Base-by-base conservation (phyloP, 2,797 vertebrate genomes). In the Pangasius mekongensis region DNA sequence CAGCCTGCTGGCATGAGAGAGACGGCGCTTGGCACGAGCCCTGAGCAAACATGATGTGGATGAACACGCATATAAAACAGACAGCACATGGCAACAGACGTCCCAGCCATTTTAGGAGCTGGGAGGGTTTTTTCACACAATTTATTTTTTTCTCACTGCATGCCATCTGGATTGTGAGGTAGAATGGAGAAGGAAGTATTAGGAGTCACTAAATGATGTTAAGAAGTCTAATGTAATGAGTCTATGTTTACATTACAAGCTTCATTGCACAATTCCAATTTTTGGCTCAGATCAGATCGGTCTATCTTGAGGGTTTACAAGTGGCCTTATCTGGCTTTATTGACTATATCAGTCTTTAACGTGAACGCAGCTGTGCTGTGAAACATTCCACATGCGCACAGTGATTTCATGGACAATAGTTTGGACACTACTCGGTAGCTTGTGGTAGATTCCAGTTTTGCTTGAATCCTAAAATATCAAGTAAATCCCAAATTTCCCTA, bases 121-220 rank as follows among this genome's bases (percentile, higher is more conserved):
- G 20, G 36, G 13, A 83, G 39, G 24, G 18, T 78, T 56, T 80
- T 33, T 78, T 3, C 30, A 18, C 58, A 64, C 85, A 86, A 62
- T 69, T 69, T 9, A 30, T 77, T 82, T 83, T 64, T 76, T 64
- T 47, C 11, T 58, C 33, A 47, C 54, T 54, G 47, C 54, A 84
- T 49, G 85, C 87, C 87, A 91, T 92, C 90, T 92, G 91, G 91
- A 90, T 91, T 49, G 80, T 81, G 87, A 87, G 87, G 88, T 30
- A 47, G 36, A 89, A 85, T 52, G 20, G n/a, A 87, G 86, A 81
- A 84, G 73, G 74, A 83, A 43, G 67, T 87, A 87, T 90, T 88
- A 92, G 49, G 82, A 67, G 82, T 87, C 86, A 71, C 60, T 77
- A 80, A 86, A 86, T 62, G 77, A 87, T 88, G 87, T 81, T 39